Evolutionary conservation across 2,797 vertebrate genomes (phyloP).

Genomic region (Choloepus didactylus): DNA sequence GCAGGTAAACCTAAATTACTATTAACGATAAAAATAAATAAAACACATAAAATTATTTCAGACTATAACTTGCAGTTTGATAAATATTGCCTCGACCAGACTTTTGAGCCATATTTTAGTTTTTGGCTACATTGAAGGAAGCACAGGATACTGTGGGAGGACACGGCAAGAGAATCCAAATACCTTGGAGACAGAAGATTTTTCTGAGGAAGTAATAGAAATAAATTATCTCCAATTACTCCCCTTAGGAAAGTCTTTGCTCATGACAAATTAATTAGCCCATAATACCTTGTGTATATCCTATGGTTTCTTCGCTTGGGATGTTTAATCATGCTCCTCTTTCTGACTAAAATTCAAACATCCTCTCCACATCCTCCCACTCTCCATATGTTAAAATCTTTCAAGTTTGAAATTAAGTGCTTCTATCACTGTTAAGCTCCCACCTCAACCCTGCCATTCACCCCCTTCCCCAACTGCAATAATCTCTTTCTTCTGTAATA

Average conservation of each 20-base stretch:
- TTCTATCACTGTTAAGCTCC: not conserved
- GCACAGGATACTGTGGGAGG: not conserved
- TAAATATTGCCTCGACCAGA: not conserved
- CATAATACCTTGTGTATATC: not conserved
- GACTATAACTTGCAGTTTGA: not conserved
- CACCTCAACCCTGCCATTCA: not conserved
- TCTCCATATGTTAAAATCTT: not conserved
- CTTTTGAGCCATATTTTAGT: not conserved
- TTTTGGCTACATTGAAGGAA: not conserved
- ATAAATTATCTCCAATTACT: not conserved
- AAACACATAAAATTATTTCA: constrained; percentile 10
- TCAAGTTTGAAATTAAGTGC: not conserved
- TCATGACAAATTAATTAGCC: not conserved
- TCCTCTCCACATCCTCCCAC: not conserved
- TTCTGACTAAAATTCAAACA: not conserved
- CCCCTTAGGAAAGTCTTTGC: constrained; percentile 3
- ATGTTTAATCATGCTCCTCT: not conserved
- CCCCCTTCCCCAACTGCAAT: not conserved
- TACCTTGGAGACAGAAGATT: not conserved
- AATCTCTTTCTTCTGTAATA: not conserved
- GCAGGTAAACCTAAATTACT: not conserved
- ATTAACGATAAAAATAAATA: not conserved
- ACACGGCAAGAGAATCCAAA: not conserved
- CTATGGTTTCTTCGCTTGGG: not conserved
- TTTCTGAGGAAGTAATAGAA: not conserved